A percentile compares a stretch with the other conserved stretches of the same genome.
phyloP scores from a whole-genome alignment of 2,888 invertebrate species.

The Hybos culiciformis region DNA sequence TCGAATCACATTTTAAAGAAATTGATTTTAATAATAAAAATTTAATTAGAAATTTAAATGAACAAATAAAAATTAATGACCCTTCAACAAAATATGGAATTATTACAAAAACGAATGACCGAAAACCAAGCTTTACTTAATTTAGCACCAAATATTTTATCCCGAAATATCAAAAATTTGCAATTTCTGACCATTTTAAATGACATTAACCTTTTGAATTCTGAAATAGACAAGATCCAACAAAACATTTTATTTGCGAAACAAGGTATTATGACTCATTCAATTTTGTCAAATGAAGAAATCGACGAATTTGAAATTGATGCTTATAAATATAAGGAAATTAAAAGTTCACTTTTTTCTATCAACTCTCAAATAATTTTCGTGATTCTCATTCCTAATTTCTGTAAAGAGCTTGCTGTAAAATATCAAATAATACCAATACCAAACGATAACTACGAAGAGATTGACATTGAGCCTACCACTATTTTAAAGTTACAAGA shows the following conservation, averaged over 20 bases:
- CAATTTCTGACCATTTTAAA: neutral
- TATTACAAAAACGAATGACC: neutral
- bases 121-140: neutral
- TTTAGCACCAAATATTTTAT: too few relatives aligned
- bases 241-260: neutral
- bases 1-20: conserved; percentile 9
- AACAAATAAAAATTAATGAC: neutral
- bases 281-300: neutral
- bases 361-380: neutral
- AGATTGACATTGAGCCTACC: too few relatives aligned
- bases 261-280: neutral
- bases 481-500: too few relatives aligned
- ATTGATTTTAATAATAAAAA: conserved; percentile 10
- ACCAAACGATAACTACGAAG: too few relatives aligned
- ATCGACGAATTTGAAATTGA: neutral
- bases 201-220: neutral
- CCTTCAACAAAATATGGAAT: neutral
- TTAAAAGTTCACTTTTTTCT: neutral
- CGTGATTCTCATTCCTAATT: neutral
- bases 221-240: neutral
- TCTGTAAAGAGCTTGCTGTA: neutral
- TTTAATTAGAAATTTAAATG: neutral
- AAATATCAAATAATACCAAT: too few relatives aligned
- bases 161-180: neutral
- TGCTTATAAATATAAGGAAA: neutral